Conservation (phyloP, 1,140 invertebrate species). For the Pemphigus obesinymphae region DNA sequence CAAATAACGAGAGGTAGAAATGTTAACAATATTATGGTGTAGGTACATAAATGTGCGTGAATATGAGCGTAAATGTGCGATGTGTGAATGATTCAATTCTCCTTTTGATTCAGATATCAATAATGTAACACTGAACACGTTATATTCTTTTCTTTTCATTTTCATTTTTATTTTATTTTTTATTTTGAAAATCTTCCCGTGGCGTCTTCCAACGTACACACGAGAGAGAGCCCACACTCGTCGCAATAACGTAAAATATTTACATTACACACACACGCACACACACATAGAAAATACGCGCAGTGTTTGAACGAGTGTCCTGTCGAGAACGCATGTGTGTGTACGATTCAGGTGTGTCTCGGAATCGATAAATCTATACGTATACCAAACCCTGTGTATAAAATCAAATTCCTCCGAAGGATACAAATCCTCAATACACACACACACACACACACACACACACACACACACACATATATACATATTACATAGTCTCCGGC, state of each 20-base stretch:
- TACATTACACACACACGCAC: neutral
- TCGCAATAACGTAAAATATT: constrained; percentile 1
- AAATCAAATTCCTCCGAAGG: constrained; percentile 27
- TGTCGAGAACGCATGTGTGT: neutral
- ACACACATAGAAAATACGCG: neutral
- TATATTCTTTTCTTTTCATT: neutral
- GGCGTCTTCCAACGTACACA: neutral
- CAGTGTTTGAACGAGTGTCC: neutral
- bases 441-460: too few species aligned
- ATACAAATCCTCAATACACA: neutral
- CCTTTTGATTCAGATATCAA: neutral
- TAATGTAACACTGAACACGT: neutral
- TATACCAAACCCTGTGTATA: neutral
- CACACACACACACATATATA: too few species aligned
- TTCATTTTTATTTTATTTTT: neutral
- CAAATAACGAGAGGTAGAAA: too few species aligned
- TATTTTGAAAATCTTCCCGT: neutral
- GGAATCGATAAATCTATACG: neutral
- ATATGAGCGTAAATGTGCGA: too few species aligned
- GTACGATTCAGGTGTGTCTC: constrained; percentile 15
- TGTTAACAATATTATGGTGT: too few species aligned
- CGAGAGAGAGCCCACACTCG: neutral
- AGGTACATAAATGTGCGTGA: too few species aligned
- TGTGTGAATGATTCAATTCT: neutral
- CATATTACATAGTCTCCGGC: too few species aligned